Evolutionary conservation across 2,113 vertebrate species (phyloP).

Genomic region (Illadopsis cleaveri): DNA sequence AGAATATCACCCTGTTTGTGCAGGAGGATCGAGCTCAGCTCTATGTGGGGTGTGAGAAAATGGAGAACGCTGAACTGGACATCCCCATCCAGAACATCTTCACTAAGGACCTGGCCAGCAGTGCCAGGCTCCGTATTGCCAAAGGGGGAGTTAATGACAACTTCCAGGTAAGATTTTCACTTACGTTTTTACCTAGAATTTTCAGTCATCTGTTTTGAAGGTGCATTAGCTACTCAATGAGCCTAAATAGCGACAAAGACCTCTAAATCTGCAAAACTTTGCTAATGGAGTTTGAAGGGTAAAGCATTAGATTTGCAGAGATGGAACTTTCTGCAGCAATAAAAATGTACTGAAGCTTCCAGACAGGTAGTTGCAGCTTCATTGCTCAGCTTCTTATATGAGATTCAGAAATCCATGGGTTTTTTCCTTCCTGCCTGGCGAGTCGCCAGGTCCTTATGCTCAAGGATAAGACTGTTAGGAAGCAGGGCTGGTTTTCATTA

Average conservation of each 20-base stretch:
- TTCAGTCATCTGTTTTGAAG: neutral
- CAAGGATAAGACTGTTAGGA: neutral
- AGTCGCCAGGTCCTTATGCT: neutral
- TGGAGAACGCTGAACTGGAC: slow-evolving; percentile 88
- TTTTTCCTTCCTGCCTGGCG: neutral
- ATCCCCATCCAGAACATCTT: slow-evolving; percentile 89
- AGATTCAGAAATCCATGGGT: neutral
- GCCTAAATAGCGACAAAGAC: neutral
- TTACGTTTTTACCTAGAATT: neutral
- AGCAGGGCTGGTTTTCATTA: neutral
- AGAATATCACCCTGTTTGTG: slow-evolving; percentile 94
- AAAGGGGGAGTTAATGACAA: slow-evolving; percentile 89
- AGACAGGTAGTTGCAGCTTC: neutral
- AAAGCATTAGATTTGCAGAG: neutral
- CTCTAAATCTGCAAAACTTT: neutral
- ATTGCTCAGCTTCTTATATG: neutral
- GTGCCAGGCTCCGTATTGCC: slow-evolving; percentile 84
- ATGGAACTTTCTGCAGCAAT: neutral
- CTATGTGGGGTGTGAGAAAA: slow-evolving; percentile 92
- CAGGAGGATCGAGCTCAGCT: slow-evolving; percentile 93
- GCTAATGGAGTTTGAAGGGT: neutral
- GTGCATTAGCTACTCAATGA: neutral
- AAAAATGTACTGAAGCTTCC: neutral
- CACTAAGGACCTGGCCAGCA: slow-evolving; percentile 81
- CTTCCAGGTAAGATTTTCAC: slow-evolving; percentile 85